Base-by-base conservation (phyloP, 1,140 invertebrate species). In the Nasonia giraulti region DNA sequence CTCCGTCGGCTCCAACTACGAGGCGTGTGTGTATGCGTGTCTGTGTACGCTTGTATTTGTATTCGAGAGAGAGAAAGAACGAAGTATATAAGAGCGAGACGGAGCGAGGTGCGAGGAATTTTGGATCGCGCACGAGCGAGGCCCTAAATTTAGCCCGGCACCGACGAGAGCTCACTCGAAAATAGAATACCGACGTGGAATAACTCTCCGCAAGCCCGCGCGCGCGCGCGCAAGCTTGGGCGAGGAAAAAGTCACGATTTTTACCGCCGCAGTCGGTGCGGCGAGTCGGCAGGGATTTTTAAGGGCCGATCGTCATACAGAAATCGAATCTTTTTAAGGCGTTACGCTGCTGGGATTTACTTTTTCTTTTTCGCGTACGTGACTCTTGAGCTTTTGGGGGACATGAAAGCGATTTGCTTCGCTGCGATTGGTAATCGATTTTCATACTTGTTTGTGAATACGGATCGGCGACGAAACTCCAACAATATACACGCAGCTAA, bases 131-230 rank as follows among this genome's bases (percentile, higher is more conserved):
- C 85, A 88, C 86, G 84, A 88, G 86, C 86, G 87, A 88, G 85
- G 86, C 81, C 90, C 91, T 91, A 91, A 90, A 89, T 90, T 88
- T 90, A 89, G 85, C 40, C 31, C 84, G 80, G 87, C 86, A 89
- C 87, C 88, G 85, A 85, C 87, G 87, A 89, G 89, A 89, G 88
- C 87, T 89, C 88, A 88, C 87, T 89, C 89, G 80, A 91, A 92
- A 93, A 93, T 93, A 93, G 92, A 92, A 90, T 89, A 80, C 78
- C 84, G 82, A 86, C n/a, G 85, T 85, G 81, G 86, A 87, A 82
- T 84, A 89, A 87, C 87, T 83, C 77, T 84, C 33, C 17, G 68
- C 14, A 80, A 66, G 74, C 44, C 33, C 33, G 55, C 77, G 55
- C 77, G 66, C 27, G 23, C 31, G 68, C 27, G 23, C 31, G 68